Evolutionary conservation across 2,113 vertebrate species (phyloP), one percentile per base, ranked within the genome.

Genomic region (Caranx melampygus): DNA sequence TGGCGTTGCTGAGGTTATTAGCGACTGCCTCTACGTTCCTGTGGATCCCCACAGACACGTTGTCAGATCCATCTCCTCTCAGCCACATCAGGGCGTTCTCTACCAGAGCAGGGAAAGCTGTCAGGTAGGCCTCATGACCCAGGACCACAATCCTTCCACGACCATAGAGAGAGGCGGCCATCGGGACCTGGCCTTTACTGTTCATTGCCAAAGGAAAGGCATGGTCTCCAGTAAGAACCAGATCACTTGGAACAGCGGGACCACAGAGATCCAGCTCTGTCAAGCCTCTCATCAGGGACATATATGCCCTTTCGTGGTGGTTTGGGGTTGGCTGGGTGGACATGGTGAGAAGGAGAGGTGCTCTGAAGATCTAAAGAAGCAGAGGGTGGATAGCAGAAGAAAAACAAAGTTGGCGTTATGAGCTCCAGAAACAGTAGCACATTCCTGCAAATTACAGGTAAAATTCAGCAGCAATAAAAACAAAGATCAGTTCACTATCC

Each of bases 1-100:
- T 47, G 0, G 92, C 89, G 31, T 55, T 90, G 2, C 44, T 83
- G 2, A 97, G 91, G 80, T 95, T 92, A 55, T 95, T 66, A 55
- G 88, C 94, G 4, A 97, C 88, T 4, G 62, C 85, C 54, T 72
- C 61, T 47, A 95, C 7, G 2, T 2, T 85, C 1, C 64, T 82
- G 13, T 96, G 94, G 35, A 97, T 35, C 1, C 95, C 96, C 42
- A 97, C 89, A 3, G 91, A 60, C 10, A 86, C 40, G 57, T 86
- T 89, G 6, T 81, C 64, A 64, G 81, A 86, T 0, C 89, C 71
- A 21, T 92, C 92, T n/a, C 95, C 94, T 68, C 89, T 93, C 52
- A 98, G 95, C 97, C 97, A 98, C 3, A 81, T 83, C 61, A 97
- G 58, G 3, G 94, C 95, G 6, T 98, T 98, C 78, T 93, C 90